phyloP scores from a whole-genome alignment of 2,888 invertebrate genomes.

The Lithodes maja region DNA sequence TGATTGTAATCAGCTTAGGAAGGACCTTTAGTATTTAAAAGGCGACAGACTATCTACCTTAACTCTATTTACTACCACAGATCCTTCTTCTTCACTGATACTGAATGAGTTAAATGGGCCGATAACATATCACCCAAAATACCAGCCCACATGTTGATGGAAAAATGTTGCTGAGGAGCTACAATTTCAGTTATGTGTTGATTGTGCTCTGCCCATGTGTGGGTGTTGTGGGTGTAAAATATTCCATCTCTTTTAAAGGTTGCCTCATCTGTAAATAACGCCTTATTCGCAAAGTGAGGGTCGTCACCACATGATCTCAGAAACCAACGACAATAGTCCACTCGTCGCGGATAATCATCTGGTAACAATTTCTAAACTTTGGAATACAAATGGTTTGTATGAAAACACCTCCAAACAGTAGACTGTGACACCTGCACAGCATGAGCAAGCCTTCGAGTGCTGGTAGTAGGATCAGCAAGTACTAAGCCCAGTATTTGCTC shows the following conservation, averaged over 20 bases:
- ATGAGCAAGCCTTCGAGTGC: slow-evolving; percentile 13
- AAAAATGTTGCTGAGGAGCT: slow-evolving; percentile 7
- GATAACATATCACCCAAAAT: slow-evolving; percentile 14
- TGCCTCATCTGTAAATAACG: slow-evolving; percentile 10
- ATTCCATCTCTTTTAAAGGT: neutral
- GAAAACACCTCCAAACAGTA: slow-evolving; percentile 16
- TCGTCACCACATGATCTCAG: slow-evolving; percentile 10
- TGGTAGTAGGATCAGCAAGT: slow-evolving; percentile 9
- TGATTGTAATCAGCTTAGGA: no score
- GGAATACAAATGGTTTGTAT: slow-evolving; percentile 9
- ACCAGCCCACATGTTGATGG: slow-evolving; percentile 11
- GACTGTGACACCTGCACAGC: slow-evolving; percentile 23
- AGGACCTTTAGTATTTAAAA: no score
- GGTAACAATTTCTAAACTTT: slow-evolving; percentile 10
- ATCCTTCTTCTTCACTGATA: no score
- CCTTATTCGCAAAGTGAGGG: neutral
- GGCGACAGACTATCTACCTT: no score
- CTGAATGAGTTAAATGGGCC: neutral
- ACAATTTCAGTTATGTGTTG: slow-evolving; percentile 7
- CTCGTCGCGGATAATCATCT: slow-evolving; percentile 10
- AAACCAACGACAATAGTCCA: slow-evolving; percentile 19
- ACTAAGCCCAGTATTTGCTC: slow-evolving; percentile 12
- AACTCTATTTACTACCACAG: no score
- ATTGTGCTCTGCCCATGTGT: slow-evolving; percentile 20
- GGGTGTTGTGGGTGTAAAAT: slow-evolving; percentile 7